Evolutionary conservation across 64 coral and sea anemone genomes (phyloP).

Genomic region (Platygyra sinensis): DNA sequence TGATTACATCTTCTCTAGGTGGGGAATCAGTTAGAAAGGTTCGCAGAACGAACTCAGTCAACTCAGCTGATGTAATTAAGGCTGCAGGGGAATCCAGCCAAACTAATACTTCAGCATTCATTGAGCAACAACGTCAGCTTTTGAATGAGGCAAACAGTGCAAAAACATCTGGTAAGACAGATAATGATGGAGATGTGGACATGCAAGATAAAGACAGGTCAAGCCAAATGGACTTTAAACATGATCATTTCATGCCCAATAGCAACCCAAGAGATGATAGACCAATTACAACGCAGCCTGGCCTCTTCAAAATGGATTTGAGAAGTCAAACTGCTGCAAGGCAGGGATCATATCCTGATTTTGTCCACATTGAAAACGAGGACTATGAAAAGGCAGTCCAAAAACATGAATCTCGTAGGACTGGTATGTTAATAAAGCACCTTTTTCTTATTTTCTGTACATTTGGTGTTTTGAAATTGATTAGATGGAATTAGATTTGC

Average conservation of each 20-base stretch:
- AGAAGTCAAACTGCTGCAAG: background rate
- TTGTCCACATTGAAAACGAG: background rate
- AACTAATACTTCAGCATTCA: background rate
- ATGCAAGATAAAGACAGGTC: conserved; percentile 17
- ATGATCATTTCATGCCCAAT: conserved; percentile 34
- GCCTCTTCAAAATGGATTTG: background rate
- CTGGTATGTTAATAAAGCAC: background rate
- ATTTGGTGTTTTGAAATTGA: no score
- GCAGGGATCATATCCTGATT: background rate
- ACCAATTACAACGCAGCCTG: conserved; percentile 13
- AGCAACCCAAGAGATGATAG: background rate
- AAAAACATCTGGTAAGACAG: background rate
- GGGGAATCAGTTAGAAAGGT: background rate
- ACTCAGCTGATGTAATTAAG: background rate
- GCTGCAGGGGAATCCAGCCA: background rate
- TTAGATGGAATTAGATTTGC: no score
- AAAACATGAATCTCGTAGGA: background rate
- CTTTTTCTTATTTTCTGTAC: no score
- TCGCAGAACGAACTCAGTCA: background rate
- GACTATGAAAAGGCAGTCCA: background rate
- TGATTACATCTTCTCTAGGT: background rate
- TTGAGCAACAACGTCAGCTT: conserved; percentile 10
- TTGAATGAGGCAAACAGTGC: background rate
- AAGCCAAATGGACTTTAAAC: conserved; percentile 39
- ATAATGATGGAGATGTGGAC: background rate